Evolutionary conservation across 2,888 invertebrate species (phyloP).

Genomic region (Nomada fabriciana): DNA sequence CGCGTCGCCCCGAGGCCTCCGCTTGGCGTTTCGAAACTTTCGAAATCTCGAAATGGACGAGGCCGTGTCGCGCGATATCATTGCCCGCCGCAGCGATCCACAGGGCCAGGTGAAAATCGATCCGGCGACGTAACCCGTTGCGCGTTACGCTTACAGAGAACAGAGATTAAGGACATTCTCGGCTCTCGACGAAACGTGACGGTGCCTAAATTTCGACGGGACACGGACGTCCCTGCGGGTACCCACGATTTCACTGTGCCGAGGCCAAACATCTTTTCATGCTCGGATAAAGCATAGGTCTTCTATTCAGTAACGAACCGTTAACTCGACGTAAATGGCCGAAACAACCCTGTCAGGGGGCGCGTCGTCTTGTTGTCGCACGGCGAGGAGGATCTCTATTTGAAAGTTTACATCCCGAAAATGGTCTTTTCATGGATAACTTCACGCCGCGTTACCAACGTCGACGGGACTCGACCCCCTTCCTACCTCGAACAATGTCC

Average conservation of each 20-base stretch:
- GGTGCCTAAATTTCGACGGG: slow-evolving; percentile 45
- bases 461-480: slow-evolving; percentile 1
- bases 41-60: not conserved
- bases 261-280: slow-evolving; percentile 81
- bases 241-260: slow-evolving; percentile 72
- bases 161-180: not conserved
- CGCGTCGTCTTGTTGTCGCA: slow-evolving; percentile 63
- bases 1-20: slow-evolving; percentile 24
- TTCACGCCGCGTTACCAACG: slow-evolving; percentile 67
- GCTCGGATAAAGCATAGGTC: slow-evolving; percentile 72
- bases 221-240: slow-evolving; percentile 54
- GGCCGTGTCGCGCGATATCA: too few relatives aligned
- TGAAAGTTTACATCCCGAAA: slow-evolving; percentile 70
- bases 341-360: slow-evolving; percentile 66
- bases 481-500: slow-evolving; percentile 40
- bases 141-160: too few relatives aligned
- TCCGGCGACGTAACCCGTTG: not conserved
- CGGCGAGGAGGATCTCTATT: slow-evolving; percentile 64
- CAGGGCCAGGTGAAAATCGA: not conserved
- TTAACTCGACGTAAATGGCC: slow-evolving; percentile 81
- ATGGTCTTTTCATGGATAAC: slow-evolving; percentile 77
- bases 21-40: not conserved
- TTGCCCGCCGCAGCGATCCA: not conserved
- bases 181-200: slow-evolving; percentile 48
- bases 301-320: slow-evolving; percentile 81